These are phyloP conservation scores for Mormyrops boulengeri DNA, from an alignment of 2,797 vertebrate species.

Conservation along the genomic window DNA sequence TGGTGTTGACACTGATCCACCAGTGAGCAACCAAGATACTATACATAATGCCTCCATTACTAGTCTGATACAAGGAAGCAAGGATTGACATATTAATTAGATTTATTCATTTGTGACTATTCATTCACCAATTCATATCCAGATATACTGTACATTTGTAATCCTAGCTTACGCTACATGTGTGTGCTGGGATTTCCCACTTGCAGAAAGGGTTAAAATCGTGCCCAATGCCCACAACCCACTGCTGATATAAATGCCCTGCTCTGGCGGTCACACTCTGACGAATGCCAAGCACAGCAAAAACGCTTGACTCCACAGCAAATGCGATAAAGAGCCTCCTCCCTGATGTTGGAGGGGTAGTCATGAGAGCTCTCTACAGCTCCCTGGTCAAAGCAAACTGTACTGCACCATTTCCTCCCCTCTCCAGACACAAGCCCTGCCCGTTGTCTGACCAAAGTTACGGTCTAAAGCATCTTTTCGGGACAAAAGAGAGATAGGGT, in stretches of 20 bases:
- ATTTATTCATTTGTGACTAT: background rate
- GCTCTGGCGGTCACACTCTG: background rate
- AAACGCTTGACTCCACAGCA: slow-evolving; percentile 23
- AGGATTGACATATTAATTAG: background rate
- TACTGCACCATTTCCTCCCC: background rate
- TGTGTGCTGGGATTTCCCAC: background rate
- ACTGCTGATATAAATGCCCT: background rate
- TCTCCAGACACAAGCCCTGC: background rate
- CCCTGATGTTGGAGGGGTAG: slow-evolving; percentile 8
- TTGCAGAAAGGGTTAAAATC: background rate
- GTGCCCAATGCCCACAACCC: background rate
- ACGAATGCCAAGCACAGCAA: slow-evolving; percentile 17
- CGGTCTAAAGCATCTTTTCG: background rate
- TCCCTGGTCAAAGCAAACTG: slow-evolving; percentile 24
- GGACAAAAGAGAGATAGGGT: background rate
- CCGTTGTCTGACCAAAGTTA: slow-evolving; percentile 22
- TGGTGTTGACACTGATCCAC: background rate
- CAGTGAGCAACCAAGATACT: background rate
- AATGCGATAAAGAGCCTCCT: slow-evolving; percentile 25
- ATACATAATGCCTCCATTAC: background rate
- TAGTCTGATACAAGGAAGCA: background rate
- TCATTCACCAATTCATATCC: background rate
- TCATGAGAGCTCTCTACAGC: background rate
- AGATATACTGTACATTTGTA: background rate
- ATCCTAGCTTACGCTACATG: background rate